Evolutionary conservation across 2,113 vertebrate genomes (phyloP).

Genomic region (Stomatorhinus ivindoensis): DNA sequence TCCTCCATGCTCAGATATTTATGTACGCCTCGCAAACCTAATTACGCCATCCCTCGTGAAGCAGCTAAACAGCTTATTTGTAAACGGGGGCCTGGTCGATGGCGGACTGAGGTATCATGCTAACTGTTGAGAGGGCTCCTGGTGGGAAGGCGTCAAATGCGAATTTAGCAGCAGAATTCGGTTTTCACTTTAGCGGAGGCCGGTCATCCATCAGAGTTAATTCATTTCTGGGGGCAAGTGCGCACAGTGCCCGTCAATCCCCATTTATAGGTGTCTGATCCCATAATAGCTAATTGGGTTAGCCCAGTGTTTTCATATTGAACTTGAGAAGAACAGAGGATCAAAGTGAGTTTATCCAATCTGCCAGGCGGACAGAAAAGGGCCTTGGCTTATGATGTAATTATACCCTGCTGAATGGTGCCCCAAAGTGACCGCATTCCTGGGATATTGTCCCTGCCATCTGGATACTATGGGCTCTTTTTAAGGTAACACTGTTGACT

Average conservation of each 20-base stretch:
- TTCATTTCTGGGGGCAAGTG: conserved; percentile 56
- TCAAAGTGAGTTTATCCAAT: conserved; percentile 55
- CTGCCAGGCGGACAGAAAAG: conserved; percentile 39
- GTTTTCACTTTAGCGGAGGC: conserved; percentile 44
- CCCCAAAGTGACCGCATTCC: conserved; percentile 43
- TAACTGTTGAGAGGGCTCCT: conserved; percentile 44
- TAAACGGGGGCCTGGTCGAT: conserved; percentile 45
- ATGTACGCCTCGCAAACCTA: conserved; percentile 57
- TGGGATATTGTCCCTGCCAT: conserved; percentile 31
- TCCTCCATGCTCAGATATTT: conserved; percentile 50
- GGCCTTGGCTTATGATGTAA: conserved; percentile 58
- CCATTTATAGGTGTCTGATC: conserved; percentile 46
- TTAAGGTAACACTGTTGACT: not conserved
- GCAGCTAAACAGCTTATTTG: conserved; percentile 61
- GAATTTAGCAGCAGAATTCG: conserved; percentile 41
- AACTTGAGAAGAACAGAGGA: conserved; percentile 58
- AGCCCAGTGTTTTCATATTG: conserved; percentile 44
- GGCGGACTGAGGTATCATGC: conserved; percentile 34
- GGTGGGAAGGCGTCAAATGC: conserved; percentile 37
- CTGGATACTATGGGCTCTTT: not conserved
- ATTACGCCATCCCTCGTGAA: conserved; percentile 50
- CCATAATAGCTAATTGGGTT: conserved; percentile 59
- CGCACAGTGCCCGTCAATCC: conserved; percentile 55
- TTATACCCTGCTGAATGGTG: conserved; percentile 52
- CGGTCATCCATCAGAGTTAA: conserved; percentile 53